Base-by-base conservation (phyloP, 2,113 vertebrate genomes). In the Rhineura floridana region DNA sequence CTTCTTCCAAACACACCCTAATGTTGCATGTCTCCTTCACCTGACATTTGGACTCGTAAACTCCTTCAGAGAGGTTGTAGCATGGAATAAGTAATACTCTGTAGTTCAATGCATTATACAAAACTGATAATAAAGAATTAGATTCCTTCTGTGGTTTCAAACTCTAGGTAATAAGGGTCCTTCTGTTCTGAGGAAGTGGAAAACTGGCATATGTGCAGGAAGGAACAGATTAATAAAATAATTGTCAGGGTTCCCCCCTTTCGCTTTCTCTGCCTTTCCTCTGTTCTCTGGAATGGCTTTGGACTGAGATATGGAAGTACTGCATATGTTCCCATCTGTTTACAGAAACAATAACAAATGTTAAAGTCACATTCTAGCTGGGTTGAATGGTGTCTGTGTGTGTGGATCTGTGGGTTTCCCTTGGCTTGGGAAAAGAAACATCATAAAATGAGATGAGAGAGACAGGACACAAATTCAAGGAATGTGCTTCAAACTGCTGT, bases 181-280 rank as follows among this genome's bases (percentile, higher is more conserved):
- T 59, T 72, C 39, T 62, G 44, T 79, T 87, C 63, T 88, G 42
- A 85, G 90, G 15, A 39, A 50, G 33, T 33, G 23, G 75, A 63
- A 82, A 93, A 94, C 92, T 93, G 92, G 92, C 90, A 84, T n/a
- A 69, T 88, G 4, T 73, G 59, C 75, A 76, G 30, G 28, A 67
- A 76, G 9, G 25, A 17, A 11, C 4, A 65, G 63, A 67, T 85
- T 94, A 94, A 93, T 90, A 81, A 90, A 93, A 94, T 93, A 89
- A 93, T 67, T 67, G 93, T 92, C 85, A 33, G 70, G 81, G 91
- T 92, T 88, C n/a, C n/a, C n/a, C n/a, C 88, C 83, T 42, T 62
- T 42, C 84, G 55, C 83, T 88, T 93, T 62, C 4, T 79, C 91
- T 88, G 39, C 25, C 75, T 0, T 85, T 85, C 23, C 13, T 7